Evolutionary conservation across 2,888 invertebrate species (phyloP), one percentile per base, ranked within the genome.

Genomic region (Spodoptera exigua): DNA sequence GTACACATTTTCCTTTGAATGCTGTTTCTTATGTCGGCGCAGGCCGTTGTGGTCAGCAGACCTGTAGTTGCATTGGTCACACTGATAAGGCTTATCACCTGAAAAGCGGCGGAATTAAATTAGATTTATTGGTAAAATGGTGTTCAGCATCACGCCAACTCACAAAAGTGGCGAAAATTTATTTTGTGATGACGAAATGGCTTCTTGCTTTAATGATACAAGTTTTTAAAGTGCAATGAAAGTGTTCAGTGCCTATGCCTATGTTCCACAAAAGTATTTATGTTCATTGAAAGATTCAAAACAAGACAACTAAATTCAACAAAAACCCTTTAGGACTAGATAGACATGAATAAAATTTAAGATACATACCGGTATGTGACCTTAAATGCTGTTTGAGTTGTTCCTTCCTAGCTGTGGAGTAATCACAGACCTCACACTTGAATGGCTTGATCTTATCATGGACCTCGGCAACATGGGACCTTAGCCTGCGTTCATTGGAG

Each of bases 31-130:
- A 88, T 98, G 98, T 1, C 98, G 95, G 18, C 98, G 93, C 70
- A 98, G 92, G 0, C 97, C 96, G 86, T 98, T 98, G 88, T 97
- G 97, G 84, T 98, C 98, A 2, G 96, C 95, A 3, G 97, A 96
- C 39, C 95, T 92, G 85, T 97, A 97, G 3, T 93, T 91, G 86
- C 98, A 98, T 47, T 95, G 89, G 35, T 96, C 95, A 84, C 98
- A 98, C 37, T 95, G 95, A 87, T 97, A 97, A 0, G 97, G 97
- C 82, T 97, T 97, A 82, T 97, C 97, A 43, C 97, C 96, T 96
- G 87, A 2, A 68, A 70, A 16, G 17, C 53, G 3, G 2, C 3
- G 21, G 4, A 40, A 12, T 1, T 13, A 1, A 9, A 1, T n/a
- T 21, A 2, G 27, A 4, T 27, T 27, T 27, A 5, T 21, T 0